These are phyloP conservation scores for Setipinna tenuifilis DNA, from an alignment of 2,797 vertebrate species.

Conservation along the genomic window DNA sequence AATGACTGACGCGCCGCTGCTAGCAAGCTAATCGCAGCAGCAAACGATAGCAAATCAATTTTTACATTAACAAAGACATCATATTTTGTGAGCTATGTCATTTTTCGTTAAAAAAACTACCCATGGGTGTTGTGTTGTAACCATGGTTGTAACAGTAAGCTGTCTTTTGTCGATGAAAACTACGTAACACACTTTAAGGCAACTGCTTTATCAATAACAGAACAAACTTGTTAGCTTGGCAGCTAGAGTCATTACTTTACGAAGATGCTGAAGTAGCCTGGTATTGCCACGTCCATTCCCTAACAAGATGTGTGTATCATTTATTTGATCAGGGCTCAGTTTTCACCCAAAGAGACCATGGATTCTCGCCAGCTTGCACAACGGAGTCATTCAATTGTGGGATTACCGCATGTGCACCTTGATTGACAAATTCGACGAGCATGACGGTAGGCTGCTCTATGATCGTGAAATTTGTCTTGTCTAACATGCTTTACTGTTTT, in stretches of 20 bases:
- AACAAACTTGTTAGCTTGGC: background rate
- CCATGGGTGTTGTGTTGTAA: background rate
- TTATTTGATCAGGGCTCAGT: slow-evolving; percentile 82
- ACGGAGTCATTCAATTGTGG: slow-evolving; percentile 97
- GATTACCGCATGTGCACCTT: slow-evolving; percentile 98
- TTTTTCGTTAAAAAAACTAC: too few relatives aligned
- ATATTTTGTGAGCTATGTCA: too few relatives aligned
- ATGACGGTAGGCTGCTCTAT: slow-evolving; percentile 81
- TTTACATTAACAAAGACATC: too few relatives aligned
- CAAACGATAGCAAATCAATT: background rate
- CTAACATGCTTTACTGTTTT: background rate
- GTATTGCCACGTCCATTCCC: background rate
- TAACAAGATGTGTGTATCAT: background rate
- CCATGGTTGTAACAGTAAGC: background rate
- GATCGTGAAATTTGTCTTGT: background rate
- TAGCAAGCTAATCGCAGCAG: background rate
- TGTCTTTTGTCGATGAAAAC: background rate
- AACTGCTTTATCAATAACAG: background rate
- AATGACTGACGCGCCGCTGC: background rate
- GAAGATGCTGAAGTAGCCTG: background rate
- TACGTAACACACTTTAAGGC: background rate
- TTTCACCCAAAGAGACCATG: slow-evolving; percentile 96
- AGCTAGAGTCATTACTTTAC: background rate
- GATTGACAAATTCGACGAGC: slow-evolving; percentile 97
- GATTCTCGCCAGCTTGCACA: slow-evolving; percentile 96